Percentiles rank a stretch among this genome's conserved stretches.
Conservation (phyloP, 2,888 invertebrate species). For the Schrankia costaestrigalis region DNA sequence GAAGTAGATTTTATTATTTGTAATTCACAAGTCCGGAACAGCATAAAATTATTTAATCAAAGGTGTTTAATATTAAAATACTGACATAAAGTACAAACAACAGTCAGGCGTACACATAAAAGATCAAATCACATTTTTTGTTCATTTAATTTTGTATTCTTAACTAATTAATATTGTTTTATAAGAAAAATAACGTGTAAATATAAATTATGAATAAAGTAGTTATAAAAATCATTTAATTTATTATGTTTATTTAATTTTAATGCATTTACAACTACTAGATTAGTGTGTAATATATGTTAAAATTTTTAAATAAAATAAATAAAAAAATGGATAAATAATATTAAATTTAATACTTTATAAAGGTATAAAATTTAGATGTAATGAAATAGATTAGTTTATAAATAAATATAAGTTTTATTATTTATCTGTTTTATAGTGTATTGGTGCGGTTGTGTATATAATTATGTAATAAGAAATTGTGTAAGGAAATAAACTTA, state of each 20-base stretch:
- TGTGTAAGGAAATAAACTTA: conserved; percentile 66
- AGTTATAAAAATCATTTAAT: conserved; percentile 15
- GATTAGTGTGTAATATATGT: conserved; percentile 28
- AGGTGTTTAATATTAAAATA: no score
- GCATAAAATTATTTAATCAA: neutral
- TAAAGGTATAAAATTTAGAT: conserved; percentile 44
- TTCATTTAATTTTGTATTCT: no score
- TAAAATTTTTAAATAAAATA: conserved; percentile 31
- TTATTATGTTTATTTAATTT: conserved; percentile 24
- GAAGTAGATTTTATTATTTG: no score
- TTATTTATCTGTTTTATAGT: conserved; percentile 34
- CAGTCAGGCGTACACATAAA: no score
- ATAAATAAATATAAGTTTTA: conserved; percentile 29
- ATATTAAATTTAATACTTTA: conserved; percentile 47
- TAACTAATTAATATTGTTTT: conserved; percentile 7
- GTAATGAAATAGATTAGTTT: conserved; percentile 22
- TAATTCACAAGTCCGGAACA: no score
- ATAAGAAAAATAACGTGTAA: conserved; percentile 18
- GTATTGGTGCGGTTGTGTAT: conserved; percentile 58
- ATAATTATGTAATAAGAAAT: conserved; percentile 49
- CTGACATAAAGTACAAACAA: neutral
- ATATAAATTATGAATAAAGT: conserved; percentile 27
- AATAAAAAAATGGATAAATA: conserved; percentile 28
- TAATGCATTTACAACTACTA: conserved; percentile 33
- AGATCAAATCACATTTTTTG: no score